Conservation (phyloP, 2,888 invertebrate genomes). For the Pammene aurita region DNA sequence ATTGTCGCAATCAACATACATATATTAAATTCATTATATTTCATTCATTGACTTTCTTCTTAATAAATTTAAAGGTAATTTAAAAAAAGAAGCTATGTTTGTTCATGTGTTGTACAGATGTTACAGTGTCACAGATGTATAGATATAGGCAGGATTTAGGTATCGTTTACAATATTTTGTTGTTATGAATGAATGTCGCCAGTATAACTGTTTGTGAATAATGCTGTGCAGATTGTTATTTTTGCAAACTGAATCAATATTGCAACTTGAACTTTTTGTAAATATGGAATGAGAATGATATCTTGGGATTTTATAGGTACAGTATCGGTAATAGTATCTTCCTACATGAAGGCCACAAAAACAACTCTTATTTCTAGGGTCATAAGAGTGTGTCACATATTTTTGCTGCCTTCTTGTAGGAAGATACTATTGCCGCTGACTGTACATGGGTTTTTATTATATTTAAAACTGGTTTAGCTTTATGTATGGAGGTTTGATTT, state of each 20-base stretch:
- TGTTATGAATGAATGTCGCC: constrained; percentile 8
- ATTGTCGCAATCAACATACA: background rate
- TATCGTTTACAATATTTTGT: constrained; percentile 6
- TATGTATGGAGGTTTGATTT: background rate
- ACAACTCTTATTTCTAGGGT: no score
- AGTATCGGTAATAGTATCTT: no score
- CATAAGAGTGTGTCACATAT: no score
- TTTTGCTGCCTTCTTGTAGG: no score
- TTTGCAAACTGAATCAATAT: constrained; percentile 11
- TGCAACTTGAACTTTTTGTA: background rate
- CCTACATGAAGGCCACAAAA: no score
- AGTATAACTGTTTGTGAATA: constrained; percentile 10
- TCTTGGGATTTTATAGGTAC: background rate
- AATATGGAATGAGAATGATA: background rate
- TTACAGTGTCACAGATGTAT: no score
- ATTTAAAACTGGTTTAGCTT: background rate
- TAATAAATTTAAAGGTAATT: background rate
- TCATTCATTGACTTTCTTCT: background rate
- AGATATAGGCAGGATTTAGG: background rate
- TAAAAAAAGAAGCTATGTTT: constrained; percentile 9
- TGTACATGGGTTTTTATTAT: background rate
- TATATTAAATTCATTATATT: background rate
- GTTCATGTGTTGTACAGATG: constrained; percentile 18
- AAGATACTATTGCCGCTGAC: no score
- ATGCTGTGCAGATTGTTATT: constrained; percentile 2